Evolutionary conservation across 2,888 invertebrate genomes (phyloP), one percentile per base, ranked within the genome.

Genomic region (Hoplodrina blanda): DNA sequence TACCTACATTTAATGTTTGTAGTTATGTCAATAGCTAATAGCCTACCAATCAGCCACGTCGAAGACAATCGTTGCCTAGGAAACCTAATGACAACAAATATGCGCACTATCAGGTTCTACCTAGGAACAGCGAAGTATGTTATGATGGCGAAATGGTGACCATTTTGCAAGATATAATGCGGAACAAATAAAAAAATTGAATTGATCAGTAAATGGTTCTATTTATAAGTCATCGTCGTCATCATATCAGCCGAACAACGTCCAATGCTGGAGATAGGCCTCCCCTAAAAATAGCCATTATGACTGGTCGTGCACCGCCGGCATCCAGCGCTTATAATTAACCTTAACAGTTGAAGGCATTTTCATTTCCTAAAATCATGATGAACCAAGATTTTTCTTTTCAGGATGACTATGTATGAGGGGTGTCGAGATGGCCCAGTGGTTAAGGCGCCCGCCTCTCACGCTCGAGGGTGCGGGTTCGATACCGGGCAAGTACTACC

Each of bases 11-110:
- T 85, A 79, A 85, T 86, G 85, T 87, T 85, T 86, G 86, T 89
- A 84, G 88, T 84, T 92, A 92, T 92, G 95, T 95, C 95, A 93
- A 94, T 93, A 92, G 90, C 92, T 94, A 92, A 94, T 94, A 91
- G 91, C 85, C 84, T 75, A 85, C 84, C 91, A 91, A 91, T 91
- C 92, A 92, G 87, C 91, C 87, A 88, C 89, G 89, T 90, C 88
- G 89, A 94, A 95, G 95, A 95, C 94, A 93, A 92, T 89, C 89
- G 93, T 94, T 85, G 84, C 90, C 94, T 79, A 82, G 94, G 90
- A 85, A 83, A 95, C 95, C 76, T 76, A 85, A 83, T 86, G 84
- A 90, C 94, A 95, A 95, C 94, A 95, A 88, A 91, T 89, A 88
- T 89, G 87, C 87, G 86, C 83, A 83, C 74, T 80, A 49, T 69